A percentile compares a stretch with the other conserved stretches of the same genome.
phyloP scores from a whole-genome alignment of 2,113 vertebrate species.

The Oryzias woworae region DNA sequence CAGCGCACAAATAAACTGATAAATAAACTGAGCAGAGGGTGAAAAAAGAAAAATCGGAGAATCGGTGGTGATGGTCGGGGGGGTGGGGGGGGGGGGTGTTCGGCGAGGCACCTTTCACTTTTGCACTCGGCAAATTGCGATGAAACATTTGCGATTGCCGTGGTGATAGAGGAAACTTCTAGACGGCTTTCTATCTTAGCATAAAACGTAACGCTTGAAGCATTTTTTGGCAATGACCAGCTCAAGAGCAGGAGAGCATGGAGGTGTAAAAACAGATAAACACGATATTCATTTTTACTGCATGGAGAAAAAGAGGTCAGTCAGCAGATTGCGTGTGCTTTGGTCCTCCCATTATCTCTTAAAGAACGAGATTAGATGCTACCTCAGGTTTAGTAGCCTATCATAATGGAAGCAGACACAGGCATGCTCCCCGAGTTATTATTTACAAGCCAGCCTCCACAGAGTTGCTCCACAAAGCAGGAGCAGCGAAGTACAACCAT shows the following conservation, averaged over 20 bases:
- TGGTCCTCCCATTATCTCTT: conserved; percentile 52
- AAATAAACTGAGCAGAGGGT: conserved; percentile 26
- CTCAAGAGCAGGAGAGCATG: conserved; percentile 32
- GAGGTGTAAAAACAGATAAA: conserved; percentile 57
- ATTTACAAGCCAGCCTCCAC: conserved; percentile 29
- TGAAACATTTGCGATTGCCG: conserved; percentile 23
- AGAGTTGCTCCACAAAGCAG: conserved; percentile 33
- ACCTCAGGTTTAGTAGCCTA: conserved; percentile 30
- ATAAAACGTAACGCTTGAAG: conserved; percentile 27
- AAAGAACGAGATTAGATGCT: conserved; percentile 43
- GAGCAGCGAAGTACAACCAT: conserved; percentile 22
- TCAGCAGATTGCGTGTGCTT: conserved; percentile 26
- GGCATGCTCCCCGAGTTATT: conserved; percentile 37
- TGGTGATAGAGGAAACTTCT: conserved; percentile 34
- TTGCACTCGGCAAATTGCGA: conserved; percentile 16
- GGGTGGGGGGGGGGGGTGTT: neutral
- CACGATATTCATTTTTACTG: conserved; percentile 46
- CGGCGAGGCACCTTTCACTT: conserved; percentile 33
- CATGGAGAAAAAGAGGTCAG: conserved; percentile 42
- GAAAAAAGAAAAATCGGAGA: conserved; percentile 4
- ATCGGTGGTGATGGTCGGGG: neutral
- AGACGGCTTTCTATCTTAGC: conserved; percentile 43
- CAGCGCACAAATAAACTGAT: conserved; percentile 37
- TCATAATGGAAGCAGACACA: conserved; percentile 34
- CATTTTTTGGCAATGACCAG: conserved; percentile 49